These are phyloP conservation scores for Steinernema khuongi DNA, from an alignment of 1,140 invertebrate species.

Conservation along the genomic window DNA sequence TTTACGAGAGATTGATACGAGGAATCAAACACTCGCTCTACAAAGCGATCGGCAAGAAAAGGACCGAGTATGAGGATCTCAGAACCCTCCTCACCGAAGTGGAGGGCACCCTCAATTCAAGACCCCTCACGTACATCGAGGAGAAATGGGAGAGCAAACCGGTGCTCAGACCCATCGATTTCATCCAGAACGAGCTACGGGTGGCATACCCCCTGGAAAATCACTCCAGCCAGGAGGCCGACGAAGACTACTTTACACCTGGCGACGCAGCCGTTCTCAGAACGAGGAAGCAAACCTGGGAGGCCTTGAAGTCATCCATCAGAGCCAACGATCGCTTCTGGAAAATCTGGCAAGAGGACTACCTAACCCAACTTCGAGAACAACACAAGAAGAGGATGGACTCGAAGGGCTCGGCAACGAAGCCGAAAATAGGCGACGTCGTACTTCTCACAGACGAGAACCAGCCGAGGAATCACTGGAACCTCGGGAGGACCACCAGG, in stretches of 20 bases:
- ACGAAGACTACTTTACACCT: background rate
- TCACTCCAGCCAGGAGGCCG: background rate
- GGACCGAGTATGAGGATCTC: background rate
- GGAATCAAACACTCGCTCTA: background rate
- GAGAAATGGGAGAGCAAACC: background rate
- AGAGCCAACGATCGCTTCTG: background rate
- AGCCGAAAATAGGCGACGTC: background rate
- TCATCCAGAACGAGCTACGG: background rate
- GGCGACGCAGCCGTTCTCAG: background rate
- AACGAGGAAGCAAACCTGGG: background rate
- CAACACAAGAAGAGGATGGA: background rate
- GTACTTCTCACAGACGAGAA: background rate
- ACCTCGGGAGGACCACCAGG: background rate
- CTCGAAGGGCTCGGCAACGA: background rate
- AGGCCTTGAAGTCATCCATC: background rate
- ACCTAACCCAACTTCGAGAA: background rate
- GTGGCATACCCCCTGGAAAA: background rate
- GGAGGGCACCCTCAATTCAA: constrained; percentile 11
- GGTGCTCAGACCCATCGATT: background rate
- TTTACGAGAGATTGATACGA: constrained; percentile 12
- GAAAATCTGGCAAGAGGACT: background rate
- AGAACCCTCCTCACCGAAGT: background rate
- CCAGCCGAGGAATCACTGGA: background rate
- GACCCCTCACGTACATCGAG: constrained; percentile 10
- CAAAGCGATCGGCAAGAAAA: constrained; percentile 7